Percentiles rank a stretch among this genome's conserved stretches.
Evolutionary conservation across 2,113 vertebrate genomes (phyloP).

Genomic region (Toxotes jaculatrix): DNA sequence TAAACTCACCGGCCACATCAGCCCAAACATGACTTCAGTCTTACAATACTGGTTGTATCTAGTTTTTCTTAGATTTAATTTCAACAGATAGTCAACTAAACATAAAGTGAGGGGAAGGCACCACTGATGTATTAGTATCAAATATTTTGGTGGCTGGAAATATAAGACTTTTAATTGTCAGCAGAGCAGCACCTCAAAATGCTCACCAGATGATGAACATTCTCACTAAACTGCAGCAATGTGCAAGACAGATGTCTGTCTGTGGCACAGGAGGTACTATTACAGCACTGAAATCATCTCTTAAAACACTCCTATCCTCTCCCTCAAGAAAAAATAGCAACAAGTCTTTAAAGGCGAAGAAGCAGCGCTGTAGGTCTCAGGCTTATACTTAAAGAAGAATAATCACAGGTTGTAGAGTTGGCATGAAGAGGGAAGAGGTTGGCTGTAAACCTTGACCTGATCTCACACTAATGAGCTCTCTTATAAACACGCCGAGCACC

Average conservation of each 20-base stretch:
- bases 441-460: slow-evolving; percentile 54
- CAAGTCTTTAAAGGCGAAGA: slow-evolving; percentile 48
- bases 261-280: slow-evolving; percentile 55
- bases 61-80: not conserved
- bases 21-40: not conserved
- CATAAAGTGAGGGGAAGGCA: slow-evolving; percentile 1
- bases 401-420: slow-evolving; percentile 67
- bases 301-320: slow-evolving; percentile 47
- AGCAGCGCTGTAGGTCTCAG: slow-evolving; percentile 60
- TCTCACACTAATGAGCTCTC: slow-evolving; percentile 62
- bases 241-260: slow-evolving; percentile 84
- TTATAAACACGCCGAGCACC: slow-evolving; percentile 45
- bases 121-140: slow-evolving; percentile 4
- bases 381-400: slow-evolving; percentile 60
- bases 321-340: slow-evolving; percentile 61
- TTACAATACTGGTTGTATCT: not conserved
- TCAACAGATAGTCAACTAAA: slow-evolving; percentile 18
- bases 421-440: slow-evolving; percentile 45
- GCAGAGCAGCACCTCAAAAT: slow-evolving; percentile 22
- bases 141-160: slow-evolving; percentile 41
- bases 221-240: slow-evolving; percentile 76
- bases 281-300: slow-evolving; percentile 53
- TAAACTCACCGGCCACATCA: not conserved
- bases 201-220: slow-evolving; percentile 64
- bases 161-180: slow-evolving; percentile 49